Percentiles rank a stretch among this genome's conserved stretches.
phyloP scores from a whole-genome alignment of 2,113 vertebrate genomes.

The Hyla sarda region DNA sequence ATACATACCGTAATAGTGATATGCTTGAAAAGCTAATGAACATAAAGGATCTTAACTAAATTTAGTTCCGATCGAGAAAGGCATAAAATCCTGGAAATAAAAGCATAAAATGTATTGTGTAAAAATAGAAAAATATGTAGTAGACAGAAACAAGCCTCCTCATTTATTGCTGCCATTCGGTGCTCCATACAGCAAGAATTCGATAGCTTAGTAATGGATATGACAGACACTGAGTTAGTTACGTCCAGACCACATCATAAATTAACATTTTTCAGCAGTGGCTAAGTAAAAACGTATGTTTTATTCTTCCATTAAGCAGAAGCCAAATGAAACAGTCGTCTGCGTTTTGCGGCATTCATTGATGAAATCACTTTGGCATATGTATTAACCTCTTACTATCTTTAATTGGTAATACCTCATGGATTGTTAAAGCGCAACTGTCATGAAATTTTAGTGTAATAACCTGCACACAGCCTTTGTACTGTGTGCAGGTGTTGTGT shows the following conservation, averaged over 20 bases:
- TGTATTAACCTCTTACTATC: not conserved
- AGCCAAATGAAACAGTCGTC: conserved; percentile 67
- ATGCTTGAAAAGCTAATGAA: conserved; percentile 67
- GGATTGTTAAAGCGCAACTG: too few relatives aligned
- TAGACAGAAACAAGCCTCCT: conserved; percentile 63
- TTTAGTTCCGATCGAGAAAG: conserved; percentile 68
- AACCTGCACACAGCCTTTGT: too few relatives aligned
- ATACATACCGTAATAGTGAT: too few relatives aligned
- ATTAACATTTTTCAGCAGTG: conserved; percentile 65
- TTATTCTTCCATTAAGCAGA: conserved; percentile 45
- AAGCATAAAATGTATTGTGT: conserved; percentile 62
- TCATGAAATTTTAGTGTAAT: too few relatives aligned
- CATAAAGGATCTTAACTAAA: conserved; percentile 63
- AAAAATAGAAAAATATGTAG: conserved; percentile 55
- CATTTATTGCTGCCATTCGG: conserved; percentile 65
- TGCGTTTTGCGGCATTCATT: conserved; percentile 62
- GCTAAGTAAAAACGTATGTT: conserved; percentile 60
- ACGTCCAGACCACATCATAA: conserved; percentile 67
- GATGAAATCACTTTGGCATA: not conserved
- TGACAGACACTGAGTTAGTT: conserved; percentile 64
- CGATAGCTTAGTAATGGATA: conserved; percentile 61
- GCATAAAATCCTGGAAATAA: conserved; percentile 55
- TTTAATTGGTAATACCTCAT: not conserved
- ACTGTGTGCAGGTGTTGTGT: too few relatives aligned
- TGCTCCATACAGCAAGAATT: conserved; percentile 64